Base-by-base conservation (phyloP, 2,113 vertebrate species). In the Dicrurus megarhynchus region DNA sequence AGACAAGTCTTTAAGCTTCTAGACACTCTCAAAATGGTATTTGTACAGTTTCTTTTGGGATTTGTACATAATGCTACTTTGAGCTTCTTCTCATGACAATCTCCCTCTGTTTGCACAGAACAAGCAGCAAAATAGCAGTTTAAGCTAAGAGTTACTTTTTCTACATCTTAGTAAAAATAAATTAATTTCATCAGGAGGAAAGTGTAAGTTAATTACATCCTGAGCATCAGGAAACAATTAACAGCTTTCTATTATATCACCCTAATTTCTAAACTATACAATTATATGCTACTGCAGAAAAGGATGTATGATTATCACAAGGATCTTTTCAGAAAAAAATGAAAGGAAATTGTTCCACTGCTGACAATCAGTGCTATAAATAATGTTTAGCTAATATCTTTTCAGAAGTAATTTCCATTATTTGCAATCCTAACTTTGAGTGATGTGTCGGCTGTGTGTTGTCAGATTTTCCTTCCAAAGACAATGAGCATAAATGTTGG, bases 191-290 rank as follows among this genome's bases (percentile, higher is more conserved):
- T 19, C 39, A n/a, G 84, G 64, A 83, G 28, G 33, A 70, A 95
- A 94, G 41, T 67, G 14, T 68, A 93, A 93, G 52, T 75, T 93
- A 96, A 84, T 90, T 90, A 84, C 73, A 88, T 93, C 79, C 83
- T 94, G 52, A 96, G 47, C 59, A 74, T 52, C 71, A 86, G 90
- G 90, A 97, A 97, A 91, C 52, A 96, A 95, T 94, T 91, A 96
- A 93, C 85, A 93, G 68, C 76, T 95, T 92, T 90, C 71, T 93
- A 59, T 88, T 85, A 57, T 79, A 89, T 39, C 2, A 1, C 32
- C 27, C 61, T 77, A 74, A 87, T 86, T 94, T 90, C 67, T 85
- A 78, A 84, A 37, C 24, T 74, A 84, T 47, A 68, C 35, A 90
- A 68, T 95, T 93, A 84, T 28, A 88, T 17, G 46, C 60, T 84